Base-by-base conservation (phyloP, 64 coral and sea anemone species). In the Stichodactyla mertensii region DNA sequence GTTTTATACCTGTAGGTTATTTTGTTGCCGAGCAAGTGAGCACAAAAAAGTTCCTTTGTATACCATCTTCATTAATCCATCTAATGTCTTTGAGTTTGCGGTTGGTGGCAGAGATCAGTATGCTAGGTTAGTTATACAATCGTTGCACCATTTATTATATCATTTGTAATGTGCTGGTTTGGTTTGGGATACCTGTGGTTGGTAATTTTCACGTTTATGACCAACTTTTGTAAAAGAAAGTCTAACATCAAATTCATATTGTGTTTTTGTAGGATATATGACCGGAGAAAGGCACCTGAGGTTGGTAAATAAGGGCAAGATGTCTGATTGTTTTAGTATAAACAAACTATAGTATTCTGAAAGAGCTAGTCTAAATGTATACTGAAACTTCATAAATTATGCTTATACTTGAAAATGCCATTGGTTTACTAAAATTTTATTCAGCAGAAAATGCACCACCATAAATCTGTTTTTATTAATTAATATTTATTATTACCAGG, bases 81-180 rank as follows among this genome's bases (percentile, higher is more conserved):
- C 88, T 58, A 98, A 94, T 82, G 52, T 85, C 56, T 85, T 94
- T 62, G 95, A 98, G 60, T 98, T 98, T 95, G 96, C 96, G 56
- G 96, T 98, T 52, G 96, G 96, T 57, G 96, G 96, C 11, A 94
- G 96, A 79, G 96, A 98, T 80, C 90, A 98, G 36, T 89, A 86
- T 86, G 90, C 89, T 45, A 94, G 96, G 96, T 98, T 86, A 79
- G 45, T 87, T 45, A 45, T 45, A 45, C 3, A 45, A 45, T 45
- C 36, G 3, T 45, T 45, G 36, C 3, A 45, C 36, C 6, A 9
- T 16, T 51, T n/a, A n/a, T 6, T 22, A 71, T 61, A 71, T 71
- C n/a, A n/a, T n/a, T n/a, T 5, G 16, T 28, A 31, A 16, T 71
- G 22, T 14, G 8, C 51, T 69, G 62, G 15, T 55, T 77, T 52